These are phyloP conservation scores for Polymixis flavicincta DNA, from an alignment of 2,888 invertebrate genomes.

Conservation along the genomic window DNA sequence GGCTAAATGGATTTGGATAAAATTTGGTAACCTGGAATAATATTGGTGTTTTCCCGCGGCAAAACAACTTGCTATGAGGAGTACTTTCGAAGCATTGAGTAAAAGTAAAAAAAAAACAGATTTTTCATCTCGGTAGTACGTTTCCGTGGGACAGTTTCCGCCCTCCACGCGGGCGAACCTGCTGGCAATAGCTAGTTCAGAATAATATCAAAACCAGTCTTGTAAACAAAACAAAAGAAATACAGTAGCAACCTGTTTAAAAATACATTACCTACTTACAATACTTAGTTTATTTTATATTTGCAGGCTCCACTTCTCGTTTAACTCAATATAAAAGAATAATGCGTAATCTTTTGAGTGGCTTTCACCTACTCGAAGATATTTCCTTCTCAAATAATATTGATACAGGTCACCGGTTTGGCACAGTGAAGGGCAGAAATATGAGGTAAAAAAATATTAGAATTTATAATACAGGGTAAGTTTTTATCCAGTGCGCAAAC, in stretches of 20 bases:
- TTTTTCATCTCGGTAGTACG: no score
- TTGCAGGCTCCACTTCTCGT: conserved; percentile 24
- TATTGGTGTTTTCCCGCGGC: no score
- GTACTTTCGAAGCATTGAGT: no score
- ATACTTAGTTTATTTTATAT: conserved; percentile 34
- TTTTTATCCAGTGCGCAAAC: no score
- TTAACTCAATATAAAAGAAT: conserved; percentile 43
- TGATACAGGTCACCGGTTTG: conserved; percentile 25
- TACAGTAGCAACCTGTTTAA: conserved; percentile 9
- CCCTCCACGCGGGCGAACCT: no score
- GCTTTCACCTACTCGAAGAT: conserved; percentile 42
- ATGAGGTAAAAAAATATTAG: neutral
- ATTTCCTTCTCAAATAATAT: conserved; percentile 47
- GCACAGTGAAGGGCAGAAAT: neutral
- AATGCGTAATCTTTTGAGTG: conserved; percentile 51
- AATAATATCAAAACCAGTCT: neutral
- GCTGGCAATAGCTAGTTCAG: neutral
- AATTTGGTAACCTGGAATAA: no score
- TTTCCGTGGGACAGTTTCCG: no score
- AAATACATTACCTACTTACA: conserved; percentile 28
- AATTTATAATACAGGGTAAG: no score
- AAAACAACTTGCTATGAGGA: no score
- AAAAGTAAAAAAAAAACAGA: no score
- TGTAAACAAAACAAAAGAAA: neutral
- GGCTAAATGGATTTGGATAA: no score